Conservation (phyloP, 2,888 invertebrate species). For the Tenthredo livida region DNA sequence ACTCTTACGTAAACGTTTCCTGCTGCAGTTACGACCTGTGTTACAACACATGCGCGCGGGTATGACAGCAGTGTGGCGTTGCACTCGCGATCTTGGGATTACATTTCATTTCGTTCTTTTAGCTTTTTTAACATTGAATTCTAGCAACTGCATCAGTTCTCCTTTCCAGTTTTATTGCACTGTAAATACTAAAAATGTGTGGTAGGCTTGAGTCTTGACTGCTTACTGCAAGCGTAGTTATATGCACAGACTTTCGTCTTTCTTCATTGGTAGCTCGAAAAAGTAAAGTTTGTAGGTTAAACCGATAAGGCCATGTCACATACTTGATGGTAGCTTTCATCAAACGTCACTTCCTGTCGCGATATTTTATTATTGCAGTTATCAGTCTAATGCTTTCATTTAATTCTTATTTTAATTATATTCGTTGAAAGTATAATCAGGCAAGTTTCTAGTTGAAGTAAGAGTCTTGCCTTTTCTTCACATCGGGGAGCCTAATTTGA, state of each 20-base stretch:
- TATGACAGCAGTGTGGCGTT: conserved; percentile 7
- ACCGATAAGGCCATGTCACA: conserved; percentile 10
- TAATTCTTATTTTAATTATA: neutral
- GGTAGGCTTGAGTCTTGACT: neutral
- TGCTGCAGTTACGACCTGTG: conserved; percentile 26
- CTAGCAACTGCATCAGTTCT: neutral
- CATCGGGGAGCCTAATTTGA: conserved; percentile 55
- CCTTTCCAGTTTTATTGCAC: neutral
- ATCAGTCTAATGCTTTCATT: neutral
- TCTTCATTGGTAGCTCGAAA: neutral
- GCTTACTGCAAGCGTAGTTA: neutral
- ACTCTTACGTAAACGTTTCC: conserved; percentile 35
- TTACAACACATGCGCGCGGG: conserved; percentile 27
- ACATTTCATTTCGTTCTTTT: neutral
- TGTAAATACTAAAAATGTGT: neutral
- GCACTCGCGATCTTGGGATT: neutral
- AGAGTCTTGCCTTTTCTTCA: conserved; percentile 25
- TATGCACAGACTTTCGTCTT: neutral
- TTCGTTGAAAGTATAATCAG: neutral
- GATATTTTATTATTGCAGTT: neutral
- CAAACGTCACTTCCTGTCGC: neutral
- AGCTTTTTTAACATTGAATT: neutral
- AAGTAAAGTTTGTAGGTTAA: conserved; percentile 11
- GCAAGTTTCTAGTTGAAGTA: neutral
- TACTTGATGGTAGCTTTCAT: neutral